Evolutionary conservation across 2,113 vertebrate species (phyloP), one percentile per base, ranked within the genome.

Genomic region (Bufo bufo): DNA sequence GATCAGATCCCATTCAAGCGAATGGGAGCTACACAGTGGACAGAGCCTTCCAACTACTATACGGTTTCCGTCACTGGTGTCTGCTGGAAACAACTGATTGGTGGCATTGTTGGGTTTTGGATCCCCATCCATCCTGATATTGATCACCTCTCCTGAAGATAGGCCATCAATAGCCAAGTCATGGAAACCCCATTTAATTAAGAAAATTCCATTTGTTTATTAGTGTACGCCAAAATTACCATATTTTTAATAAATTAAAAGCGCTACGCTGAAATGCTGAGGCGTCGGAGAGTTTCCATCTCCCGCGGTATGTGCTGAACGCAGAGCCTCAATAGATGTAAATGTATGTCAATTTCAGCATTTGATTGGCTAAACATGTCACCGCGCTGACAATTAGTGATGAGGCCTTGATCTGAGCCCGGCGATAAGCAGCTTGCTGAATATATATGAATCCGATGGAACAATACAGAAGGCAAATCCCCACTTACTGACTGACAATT

Each of bases 331-430:
- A 23, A 23, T 69, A 52, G 61, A 83, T 82, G 81, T 65, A 82
- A 82, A 82, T 66, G 81, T 61, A 82, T 49, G 81, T 82, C 59
- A 82, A 82, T 61, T 82, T 61, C 5, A 49, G 45, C 59, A 20
- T 82, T 82, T 82, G 81, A 82, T 82, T 66, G 81, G 59, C 81
- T 66, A 82, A 65, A 82, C 61, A 82, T 83, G 81, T 84, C 63
- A 84, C 82, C 52, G 63, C 49, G 47, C 61, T 83, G 81, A 83
- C 81, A 83, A 83, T 83, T 69, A 83, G 58, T 12, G 63, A 69
- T 23, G 63, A 23, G 49, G 33, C 81, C 81, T 83, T 4, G 61
- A n/a, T 83, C 59, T n/a, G 23, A 23, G 81, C 20, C 61, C 59
- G 0, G 43, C 47, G 61, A 63, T 65, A 45, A 63, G 59, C 59